Evolutionary conservation across 1,140 invertebrate genomes (phyloP), one percentile per base, ranked within the genome.

Genomic region (Metopolophium dirhodum): DNA sequence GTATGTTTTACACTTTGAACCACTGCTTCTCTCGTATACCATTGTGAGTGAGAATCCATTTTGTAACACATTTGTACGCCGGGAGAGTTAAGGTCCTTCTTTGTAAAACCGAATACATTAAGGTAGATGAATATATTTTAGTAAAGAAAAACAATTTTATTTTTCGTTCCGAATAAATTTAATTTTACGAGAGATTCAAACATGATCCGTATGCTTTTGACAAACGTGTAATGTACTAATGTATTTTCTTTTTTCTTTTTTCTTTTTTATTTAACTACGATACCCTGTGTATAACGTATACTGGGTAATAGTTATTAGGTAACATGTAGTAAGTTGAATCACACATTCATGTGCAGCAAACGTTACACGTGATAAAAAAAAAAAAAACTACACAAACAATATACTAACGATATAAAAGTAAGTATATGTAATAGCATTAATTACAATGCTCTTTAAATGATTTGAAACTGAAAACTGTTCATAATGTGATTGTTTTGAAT

Each of bases 1-100:
- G n/a, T 88, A 22, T n/a, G 6, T 49, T 88, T 89, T 89, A 89
- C 20, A 89, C 87, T 54, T 54, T 89, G 87, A 35, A 89, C 47
- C 20, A 11, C 20, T 89, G 9, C 30, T 37, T 37, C n/a, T 51
- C 49, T 88, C 2, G 8, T 51, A 88, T 89, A 54, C 47, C 9
- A 35, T 51, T 35, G 49, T 54, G 86, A 88, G n/a, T 54, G n/a
- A 0, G 8, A 54, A 54, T 26, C 35, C 35, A 89, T 89, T 51
- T 77, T 89, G 51, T 54, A 89, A 51, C 49, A 89, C 49, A 35
- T 89, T 89, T 89, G n/a, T 89, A 89, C n/a, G 2, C 18, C n/a
- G 49, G 9, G n/a, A 89, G n/a, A 89, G 22, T 54, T 54, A 89
- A 89, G 87, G 87, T 89, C 86, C 49, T 20, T n/a, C 49, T 89